A percentile compares a stretch with the other conserved stretches of the same genome.
Conservation (phyloP, 2,113 vertebrate species). For the Hippocampus abdominalis region DNA sequence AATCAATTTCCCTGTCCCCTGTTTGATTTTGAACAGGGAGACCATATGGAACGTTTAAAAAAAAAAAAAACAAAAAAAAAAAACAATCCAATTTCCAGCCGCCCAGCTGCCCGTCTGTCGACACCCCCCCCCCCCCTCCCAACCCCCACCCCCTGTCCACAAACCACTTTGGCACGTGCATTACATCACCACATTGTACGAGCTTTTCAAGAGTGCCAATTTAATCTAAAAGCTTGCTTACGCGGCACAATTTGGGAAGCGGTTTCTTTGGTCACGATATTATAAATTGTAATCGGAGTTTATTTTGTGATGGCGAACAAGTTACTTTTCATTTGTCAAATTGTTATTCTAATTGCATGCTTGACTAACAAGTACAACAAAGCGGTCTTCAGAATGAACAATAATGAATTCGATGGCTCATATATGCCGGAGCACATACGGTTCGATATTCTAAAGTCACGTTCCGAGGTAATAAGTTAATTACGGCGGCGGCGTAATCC, state of each 20-base stretch:
- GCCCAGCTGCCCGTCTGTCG: constrained; percentile 32
- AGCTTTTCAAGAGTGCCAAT: constrained; percentile 35
- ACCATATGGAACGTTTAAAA: constrained; percentile 75
- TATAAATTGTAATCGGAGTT: not conserved
- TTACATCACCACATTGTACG: constrained; percentile 29
- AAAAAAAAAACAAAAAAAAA: constrained; percentile 43
- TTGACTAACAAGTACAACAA: too few relatives aligned
- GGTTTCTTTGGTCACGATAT: not conserved
- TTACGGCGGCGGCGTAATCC: constrained; percentile 25
- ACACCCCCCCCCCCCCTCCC: constrained; percentile 2
- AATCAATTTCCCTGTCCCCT: constrained; percentile 68
- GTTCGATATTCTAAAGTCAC: constrained; percentile 27
- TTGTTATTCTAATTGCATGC: too few relatives aligned
- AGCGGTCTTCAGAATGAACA: not conserved
- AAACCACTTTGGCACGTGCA: constrained; percentile 45
- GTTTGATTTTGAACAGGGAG: constrained; percentile 58
- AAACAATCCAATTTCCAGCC: constrained; percentile 66
- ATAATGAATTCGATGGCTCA: not conserved
- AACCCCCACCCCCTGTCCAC: constrained; percentile 5
- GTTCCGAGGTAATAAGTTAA: constrained; percentile 38
- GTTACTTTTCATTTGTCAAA: too few relatives aligned
- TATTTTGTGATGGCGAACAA: not conserved
- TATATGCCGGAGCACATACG: not conserved
- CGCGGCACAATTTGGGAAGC: not conserved
- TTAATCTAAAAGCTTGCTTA: constrained; percentile 32